Conservation (phyloP, 1,140 invertebrate genomes). For the Diploscapter pachys region DNA sequence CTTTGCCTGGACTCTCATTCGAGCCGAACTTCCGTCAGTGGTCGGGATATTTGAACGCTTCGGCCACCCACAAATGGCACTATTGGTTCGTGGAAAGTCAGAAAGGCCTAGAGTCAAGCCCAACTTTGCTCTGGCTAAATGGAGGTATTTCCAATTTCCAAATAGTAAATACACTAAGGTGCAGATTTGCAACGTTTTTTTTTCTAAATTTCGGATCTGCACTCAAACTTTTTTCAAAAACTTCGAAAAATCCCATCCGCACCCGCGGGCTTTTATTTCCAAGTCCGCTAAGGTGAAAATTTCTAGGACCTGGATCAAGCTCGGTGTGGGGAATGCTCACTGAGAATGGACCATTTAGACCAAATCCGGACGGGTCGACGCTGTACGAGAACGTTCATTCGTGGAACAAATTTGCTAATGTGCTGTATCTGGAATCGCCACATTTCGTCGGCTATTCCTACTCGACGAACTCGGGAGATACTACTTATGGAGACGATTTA, state of each 20-base stretch:
- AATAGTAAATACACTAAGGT: too few relatives aligned
- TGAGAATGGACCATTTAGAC: conserved; percentile 63
- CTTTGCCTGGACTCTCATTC: conserved; percentile 42
- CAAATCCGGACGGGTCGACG: conserved; percentile 54
- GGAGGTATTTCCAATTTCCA: conserved; percentile 55
- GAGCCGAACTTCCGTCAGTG: conserved; percentile 41
- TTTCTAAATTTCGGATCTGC: too few relatives aligned
- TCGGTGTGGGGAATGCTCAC: conserved; percentile 63
- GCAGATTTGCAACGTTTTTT: too few relatives aligned
- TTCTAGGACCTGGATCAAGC: conserved; percentile 61
- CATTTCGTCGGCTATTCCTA: conserved; percentile 65
- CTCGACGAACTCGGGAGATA: conserved; percentile 59
- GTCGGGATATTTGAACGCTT: conserved; percentile 43
- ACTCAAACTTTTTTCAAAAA: too few relatives aligned
- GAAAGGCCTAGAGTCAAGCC: conserved; percentile 59
- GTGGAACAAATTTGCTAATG: conserved; percentile 74
- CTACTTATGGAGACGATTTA: conserved; percentile 59
- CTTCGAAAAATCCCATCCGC: too few relatives aligned
- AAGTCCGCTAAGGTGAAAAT: too few relatives aligned
- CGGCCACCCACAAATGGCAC: conserved; percentile 34
- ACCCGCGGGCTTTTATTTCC: too few relatives aligned
- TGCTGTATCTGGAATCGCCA: conserved; percentile 66
- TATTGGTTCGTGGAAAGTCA: conserved; percentile 61
- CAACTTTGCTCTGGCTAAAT: conserved; percentile 65
- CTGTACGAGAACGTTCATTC: conserved; percentile 60